These are phyloP conservation scores for Amphiprion clarkii DNA, from an alignment of 2,797 vertebrate genomes.

Conservation along the genomic window DNA sequence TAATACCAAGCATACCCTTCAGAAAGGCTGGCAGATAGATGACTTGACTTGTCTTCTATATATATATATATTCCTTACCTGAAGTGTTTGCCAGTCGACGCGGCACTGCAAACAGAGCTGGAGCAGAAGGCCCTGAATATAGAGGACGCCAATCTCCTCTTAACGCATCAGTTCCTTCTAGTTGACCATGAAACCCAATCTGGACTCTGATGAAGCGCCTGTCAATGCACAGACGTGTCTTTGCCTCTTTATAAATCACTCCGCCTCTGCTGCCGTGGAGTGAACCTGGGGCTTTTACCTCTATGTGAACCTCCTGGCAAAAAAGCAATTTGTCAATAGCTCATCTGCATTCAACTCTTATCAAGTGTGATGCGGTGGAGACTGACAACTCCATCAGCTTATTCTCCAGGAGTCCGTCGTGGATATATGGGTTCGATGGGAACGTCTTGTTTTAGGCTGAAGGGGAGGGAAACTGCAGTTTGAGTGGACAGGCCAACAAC, in stretches of 20 bases:
- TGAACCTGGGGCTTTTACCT: constrained; percentile 69
- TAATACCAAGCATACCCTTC: no score
- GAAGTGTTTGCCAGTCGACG: constrained; percentile 37
- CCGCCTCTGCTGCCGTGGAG: constrained; percentile 28
- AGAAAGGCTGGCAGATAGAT: no score
- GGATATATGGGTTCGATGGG: constrained; percentile 30
- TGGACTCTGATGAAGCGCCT: constrained; percentile 76
- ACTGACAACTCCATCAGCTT: constrained; percentile 74
- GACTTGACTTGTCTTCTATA: no score
- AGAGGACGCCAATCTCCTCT: constrained; percentile 62
- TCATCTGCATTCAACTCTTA: constrained; percentile 81
- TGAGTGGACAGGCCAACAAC: constrained; percentile 39
- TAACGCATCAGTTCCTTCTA: constrained; percentile 65
- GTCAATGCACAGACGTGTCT: constrained; percentile 74
- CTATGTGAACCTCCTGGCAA: constrained; percentile 68
- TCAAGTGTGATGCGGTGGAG: constrained; percentile 57
- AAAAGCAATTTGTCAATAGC: constrained; percentile 81
- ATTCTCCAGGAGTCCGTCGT: constrained; percentile 25
- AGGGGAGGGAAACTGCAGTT: constrained; percentile 37
- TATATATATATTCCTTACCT: no score
- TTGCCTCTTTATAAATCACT: constrained; percentile 77
- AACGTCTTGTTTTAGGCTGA: constrained; percentile 48
- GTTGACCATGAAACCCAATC: constrained; percentile 78
- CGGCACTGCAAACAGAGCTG: constrained; percentile 16
- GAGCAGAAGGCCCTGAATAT: constrained; percentile 23